phyloP scores from a whole-genome alignment of 2,888 invertebrate species.

The Mellilla xanthometata region DNA sequence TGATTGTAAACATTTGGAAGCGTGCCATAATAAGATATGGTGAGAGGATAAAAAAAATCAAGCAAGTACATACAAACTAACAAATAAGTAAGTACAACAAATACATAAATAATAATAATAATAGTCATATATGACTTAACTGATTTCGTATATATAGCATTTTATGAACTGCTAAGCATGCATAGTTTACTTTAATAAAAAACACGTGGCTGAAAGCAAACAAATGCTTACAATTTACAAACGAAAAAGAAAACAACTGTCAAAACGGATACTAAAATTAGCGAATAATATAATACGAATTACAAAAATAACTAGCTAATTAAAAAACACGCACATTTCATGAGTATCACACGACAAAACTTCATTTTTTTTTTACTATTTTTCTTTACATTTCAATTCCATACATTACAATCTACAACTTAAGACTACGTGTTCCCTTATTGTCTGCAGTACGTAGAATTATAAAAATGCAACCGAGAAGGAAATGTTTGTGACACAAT shows the following conservation, averaged over 20 bases:
- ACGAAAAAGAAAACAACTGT: slow-evolving; percentile 48
- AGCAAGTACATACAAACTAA: slow-evolving; percentile 64
- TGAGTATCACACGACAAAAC: slow-evolving; percentile 54
- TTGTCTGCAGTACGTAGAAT: slow-evolving; percentile 14
- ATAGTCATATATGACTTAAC: slow-evolving; percentile 48
- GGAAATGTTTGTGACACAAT: slow-evolving; percentile 18
- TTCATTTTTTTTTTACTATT: slow-evolving; percentile 23
- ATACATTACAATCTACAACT: slow-evolving; percentile 30
- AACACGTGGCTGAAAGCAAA: slow-evolving; percentile 74
- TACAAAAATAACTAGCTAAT: slow-evolving; percentile 43
- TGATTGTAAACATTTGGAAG: slow-evolving; percentile 82
- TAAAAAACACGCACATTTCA: slow-evolving; percentile 53
- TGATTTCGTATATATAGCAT: slow-evolving; percentile 69
- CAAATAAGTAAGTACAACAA: slow-evolving; percentile 78
- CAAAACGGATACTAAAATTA: slow-evolving; percentile 41
- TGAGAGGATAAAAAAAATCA: slow-evolving; percentile 50
- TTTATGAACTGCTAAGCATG: slow-evolving; percentile 81
- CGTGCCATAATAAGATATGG: slow-evolving; percentile 72
- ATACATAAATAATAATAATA: slow-evolving; percentile 62
- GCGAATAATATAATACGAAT: slow-evolving; percentile 32
- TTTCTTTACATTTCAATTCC: slow-evolving; percentile 39
- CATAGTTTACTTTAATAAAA: slow-evolving; percentile 67
- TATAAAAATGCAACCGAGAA: slow-evolving; percentile 19
- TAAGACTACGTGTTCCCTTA: slow-evolving; percentile 24
- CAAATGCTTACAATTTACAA: slow-evolving; percentile 83